Base-by-base conservation (phyloP, 53 echinoderm and acorn worm species). In the Echinometra lucunter region DNA sequence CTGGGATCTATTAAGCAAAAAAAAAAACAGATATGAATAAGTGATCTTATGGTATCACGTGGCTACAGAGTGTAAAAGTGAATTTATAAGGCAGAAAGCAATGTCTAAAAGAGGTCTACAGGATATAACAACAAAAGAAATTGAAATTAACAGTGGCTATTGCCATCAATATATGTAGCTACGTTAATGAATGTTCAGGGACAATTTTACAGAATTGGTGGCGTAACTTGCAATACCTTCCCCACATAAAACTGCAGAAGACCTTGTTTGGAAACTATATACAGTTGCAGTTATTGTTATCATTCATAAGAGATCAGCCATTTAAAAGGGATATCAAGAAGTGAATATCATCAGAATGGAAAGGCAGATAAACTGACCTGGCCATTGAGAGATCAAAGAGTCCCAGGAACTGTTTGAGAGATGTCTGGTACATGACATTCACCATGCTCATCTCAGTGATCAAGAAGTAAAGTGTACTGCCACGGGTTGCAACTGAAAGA, bases 401-500 rank as follows among this genome's bases (percentile, higher is more conserved):
- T 25, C 98, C 99, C 95, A 99, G 83, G 96, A 99, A 99, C 95
- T 99, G 99, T 88, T 99, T 99, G 69, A 99, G 97, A 5, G 99
- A 96, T 13, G 99, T 99, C 96, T 99, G 99, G 94, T 99, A 99
- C 99, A 99, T 99, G 66, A 98, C 96, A 58, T 99, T 98, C 94
- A 99, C 99, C 98, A 99, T 97, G 78, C 99, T 98, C 99, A 99
- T 99, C 95, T 99, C 99, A 44, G 96, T 96, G 74, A 99, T 99
- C 96, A 99, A 97, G 99, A 99, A 99, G 93, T 99, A 99, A 74
- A 99, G 95, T 58, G 98, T 98, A 87, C 98, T 98, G 78, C 98
- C 98, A 87, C 98, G 93, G 49, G 98, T 98, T 18, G 98, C 98
- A 67, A 98, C 98, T 97, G 90, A 12, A 95, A 60, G 45, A 56